Conservation (phyloP, 1,140 invertebrate species). For the Agrypnia vestita region DNA sequence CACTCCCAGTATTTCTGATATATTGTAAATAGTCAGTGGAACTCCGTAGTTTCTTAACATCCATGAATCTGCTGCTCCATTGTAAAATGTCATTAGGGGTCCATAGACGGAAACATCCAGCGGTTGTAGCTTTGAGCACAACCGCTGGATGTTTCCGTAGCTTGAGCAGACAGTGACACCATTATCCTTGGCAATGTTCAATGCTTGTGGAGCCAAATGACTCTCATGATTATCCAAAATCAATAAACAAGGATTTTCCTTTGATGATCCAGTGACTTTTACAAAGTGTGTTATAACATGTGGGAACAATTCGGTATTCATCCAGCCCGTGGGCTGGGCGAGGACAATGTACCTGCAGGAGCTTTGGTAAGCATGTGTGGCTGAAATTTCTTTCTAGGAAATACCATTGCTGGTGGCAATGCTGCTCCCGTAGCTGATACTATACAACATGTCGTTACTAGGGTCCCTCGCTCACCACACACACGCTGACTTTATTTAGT, state of each 20-base stretch:
- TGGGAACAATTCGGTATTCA: too few species aligned
- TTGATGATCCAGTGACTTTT: background rate
- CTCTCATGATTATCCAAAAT: too few species aligned
- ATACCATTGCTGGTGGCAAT: background rate
- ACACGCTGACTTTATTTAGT: background rate
- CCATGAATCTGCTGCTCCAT: background rate
- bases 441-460: background rate
- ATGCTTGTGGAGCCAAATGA: too few species aligned
- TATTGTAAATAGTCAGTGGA: background rate
- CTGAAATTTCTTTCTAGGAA: background rate
- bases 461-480: background rate
- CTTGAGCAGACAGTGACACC: too few species aligned
- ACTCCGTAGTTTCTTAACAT: background rate
- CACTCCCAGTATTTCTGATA: slow-evolving; percentile 27
- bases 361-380: background rate
- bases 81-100: background rate
- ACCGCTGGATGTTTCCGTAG: too few species aligned
- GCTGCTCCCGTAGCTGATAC: background rate
- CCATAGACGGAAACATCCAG: too few species aligned
- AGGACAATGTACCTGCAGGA: background rate
- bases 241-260: too few species aligned
- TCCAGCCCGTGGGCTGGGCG: background rate
- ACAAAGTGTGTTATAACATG: too few species aligned
- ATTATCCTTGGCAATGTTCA: too few species aligned
- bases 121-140: too few species aligned